These are phyloP conservation scores for Hydrolagus affinis DNA, from an alignment of 2,113 vertebrate species.

Conservation along the genomic window DNA sequence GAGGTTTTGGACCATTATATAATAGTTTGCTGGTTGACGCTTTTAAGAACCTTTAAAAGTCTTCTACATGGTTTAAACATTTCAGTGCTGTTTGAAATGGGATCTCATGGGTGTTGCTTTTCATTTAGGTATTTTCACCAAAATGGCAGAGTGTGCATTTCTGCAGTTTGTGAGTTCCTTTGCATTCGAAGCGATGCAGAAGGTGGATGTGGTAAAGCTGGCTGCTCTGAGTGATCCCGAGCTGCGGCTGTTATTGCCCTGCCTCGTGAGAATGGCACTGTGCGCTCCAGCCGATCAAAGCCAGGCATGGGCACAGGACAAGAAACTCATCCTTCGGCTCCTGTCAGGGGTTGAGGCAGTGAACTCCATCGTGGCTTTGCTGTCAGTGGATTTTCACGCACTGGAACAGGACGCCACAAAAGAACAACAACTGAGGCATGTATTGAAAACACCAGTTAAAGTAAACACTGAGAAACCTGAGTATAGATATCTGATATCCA, in stretches of 20 bases:
- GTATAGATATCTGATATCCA: too few species aligned
- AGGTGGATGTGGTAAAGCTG: conserved; percentile 82
- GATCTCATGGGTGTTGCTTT: neutral
- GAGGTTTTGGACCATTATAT: neutral
- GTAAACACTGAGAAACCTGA: neutral
- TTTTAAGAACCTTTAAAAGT: neutral
- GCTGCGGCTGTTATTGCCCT: conserved; percentile 82
- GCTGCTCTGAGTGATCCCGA: conserved; percentile 86
- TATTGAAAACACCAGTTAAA: neutral
- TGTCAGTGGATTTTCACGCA: conserved; percentile 96
- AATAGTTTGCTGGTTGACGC: neutral
- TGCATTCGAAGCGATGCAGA: conserved; percentile 97
- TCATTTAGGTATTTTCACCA: conserved; percentile 29
- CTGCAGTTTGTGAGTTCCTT: conserved; percentile 88
- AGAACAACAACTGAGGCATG: conserved; percentile 89
- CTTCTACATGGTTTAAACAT: neutral
- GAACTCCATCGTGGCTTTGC: conserved; percentile 86
- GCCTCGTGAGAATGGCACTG: conserved; percentile 90
- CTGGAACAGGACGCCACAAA: conserved; percentile 94
- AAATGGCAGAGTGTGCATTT: conserved; percentile 68
- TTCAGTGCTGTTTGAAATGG: neutral
- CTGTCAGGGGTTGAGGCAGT: conserved; percentile 94
- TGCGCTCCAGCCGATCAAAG: conserved; percentile 96
- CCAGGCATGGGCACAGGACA: conserved; percentile 91
- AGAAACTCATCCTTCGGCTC: conserved; percentile 90